These are phyloP conservation scores for Helogale parvula DNA, from an alignment of 2,113 vertebrate species.

Conservation along the genomic window DNA sequence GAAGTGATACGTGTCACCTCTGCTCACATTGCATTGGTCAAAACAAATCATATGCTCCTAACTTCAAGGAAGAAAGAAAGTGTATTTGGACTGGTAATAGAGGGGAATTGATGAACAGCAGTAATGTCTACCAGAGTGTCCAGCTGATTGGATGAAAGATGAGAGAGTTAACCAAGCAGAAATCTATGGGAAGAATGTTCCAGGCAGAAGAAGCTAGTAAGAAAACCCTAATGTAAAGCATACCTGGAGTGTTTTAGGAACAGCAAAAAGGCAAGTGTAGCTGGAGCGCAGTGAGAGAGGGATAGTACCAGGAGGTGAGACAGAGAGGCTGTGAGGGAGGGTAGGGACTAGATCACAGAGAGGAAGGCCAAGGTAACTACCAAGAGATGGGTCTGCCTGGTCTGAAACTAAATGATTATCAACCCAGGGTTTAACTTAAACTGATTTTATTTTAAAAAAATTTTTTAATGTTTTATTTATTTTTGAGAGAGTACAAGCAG, in stretches of 20 bases:
- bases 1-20: not conserved
- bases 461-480: no score
- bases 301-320: not conserved
- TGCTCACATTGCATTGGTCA: not conserved
- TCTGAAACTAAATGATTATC: not conserved
- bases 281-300: not conserved
- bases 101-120: not conserved
- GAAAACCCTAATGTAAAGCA: not conserved
- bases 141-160: not conserved
- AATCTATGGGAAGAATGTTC: not conserved
- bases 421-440: not conserved
- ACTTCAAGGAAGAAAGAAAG: not conserved
- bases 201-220: not conserved
- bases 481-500: no score
- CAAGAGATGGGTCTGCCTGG: not conserved
- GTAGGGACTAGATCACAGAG: no score
- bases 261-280: not conserved
- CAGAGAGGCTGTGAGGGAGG: not conserved
- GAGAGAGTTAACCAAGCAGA: not conserved
- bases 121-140: not conserved
- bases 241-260: not conserved
- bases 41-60: not conserved
- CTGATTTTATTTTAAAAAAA: not conserved
- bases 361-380: not conserved
- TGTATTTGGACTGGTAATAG: not conserved